Base-by-base conservation (phyloP, 2,797 vertebrate species). In the Percopsis omiscomaycus region DNA sequence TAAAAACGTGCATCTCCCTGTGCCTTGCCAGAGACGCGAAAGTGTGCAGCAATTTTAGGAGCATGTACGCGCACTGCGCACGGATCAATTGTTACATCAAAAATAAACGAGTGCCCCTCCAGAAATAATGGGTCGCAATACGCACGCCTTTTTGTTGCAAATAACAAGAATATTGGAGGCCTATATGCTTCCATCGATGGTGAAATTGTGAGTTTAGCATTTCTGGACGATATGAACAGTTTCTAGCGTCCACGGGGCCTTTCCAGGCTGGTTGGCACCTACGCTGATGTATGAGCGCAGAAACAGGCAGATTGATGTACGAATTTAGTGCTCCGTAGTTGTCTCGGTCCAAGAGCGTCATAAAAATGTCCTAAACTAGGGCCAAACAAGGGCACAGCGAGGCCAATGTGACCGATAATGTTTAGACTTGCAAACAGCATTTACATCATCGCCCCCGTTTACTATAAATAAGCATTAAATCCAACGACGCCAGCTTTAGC, bases 391-490 rank as follows among this genome's bases (percentile, higher is more conserved):
- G 27, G 44, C 65, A 57, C 83, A 86, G 82, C 82, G 84, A 72
- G 75, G 75, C 72, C 0, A 68, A 37, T 37, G 49, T 28, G 16
- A 15, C 50, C 61, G 64, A 59, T 49, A 42, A 71, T 90, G 88
- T 90, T 89, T 90, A 89, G 88, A 88, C 88, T 87, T 88, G 81
- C 79, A 74, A 71, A 0, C 51, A 0, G 74, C 51, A 28, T 50
- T 59, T 53, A 29, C 30, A 60, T 30, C 53, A 59, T 53, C 46
- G 70, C 80, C 80, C 82, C 81, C 82, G 58, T 72, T 75, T 74
- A 74, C 81, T 88, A 82, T 90, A 89, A 90, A 88, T 90, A 90
- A 85, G 82, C 89, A 70, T 87, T 89, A 88, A 84, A 86, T 88
- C 84, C 80, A 83, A 50, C 0, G 84, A 88, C 83, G 82, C 88